Conservation (phyloP, 2,888 invertebrate genomes). For the Acheta domesticus region DNA sequence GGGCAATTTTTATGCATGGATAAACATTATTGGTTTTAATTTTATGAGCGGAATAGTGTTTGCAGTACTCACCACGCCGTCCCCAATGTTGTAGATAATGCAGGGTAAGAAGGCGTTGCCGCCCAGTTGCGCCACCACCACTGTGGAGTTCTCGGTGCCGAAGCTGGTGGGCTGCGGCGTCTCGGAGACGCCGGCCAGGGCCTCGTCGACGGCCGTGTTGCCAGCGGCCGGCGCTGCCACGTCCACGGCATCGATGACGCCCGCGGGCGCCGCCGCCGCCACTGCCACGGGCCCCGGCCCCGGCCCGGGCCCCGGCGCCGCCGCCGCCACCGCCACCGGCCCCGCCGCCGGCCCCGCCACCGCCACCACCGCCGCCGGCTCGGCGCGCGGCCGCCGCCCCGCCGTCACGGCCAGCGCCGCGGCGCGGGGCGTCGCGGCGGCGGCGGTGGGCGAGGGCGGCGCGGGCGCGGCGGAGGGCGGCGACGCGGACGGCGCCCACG, state of each 20-base stretch:
- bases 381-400: neutral
- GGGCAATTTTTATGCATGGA: too few relatives aligned
- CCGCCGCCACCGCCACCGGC: neutral
- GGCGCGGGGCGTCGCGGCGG: neutral
- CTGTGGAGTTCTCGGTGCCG: constrained; percentile 76
- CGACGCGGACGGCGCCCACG: too few relatives aligned
- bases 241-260: neutral
- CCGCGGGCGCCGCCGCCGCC: neutral
- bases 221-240: neutral
- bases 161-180: constrained; percentile 48
- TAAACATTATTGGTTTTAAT: too few relatives aligned
- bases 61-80: constrained; percentile 72
- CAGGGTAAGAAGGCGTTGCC: constrained; percentile 80
- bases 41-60: too few relatives aligned
- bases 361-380: neutral
- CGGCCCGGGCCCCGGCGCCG: neutral
- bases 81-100: constrained; percentile 78
- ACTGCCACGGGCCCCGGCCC: neutral
- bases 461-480: too few relatives aligned
- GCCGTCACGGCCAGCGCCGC: neutral
- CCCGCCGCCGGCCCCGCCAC: neutral
- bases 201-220: constrained; percentile 23
- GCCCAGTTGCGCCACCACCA: constrained; percentile 78
- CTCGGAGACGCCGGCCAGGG: constrained; percentile 24
- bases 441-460: too few relatives aligned